Base-by-base conservation (phyloP, 1,140 invertebrate species). In the Bombyx mori region DNA sequence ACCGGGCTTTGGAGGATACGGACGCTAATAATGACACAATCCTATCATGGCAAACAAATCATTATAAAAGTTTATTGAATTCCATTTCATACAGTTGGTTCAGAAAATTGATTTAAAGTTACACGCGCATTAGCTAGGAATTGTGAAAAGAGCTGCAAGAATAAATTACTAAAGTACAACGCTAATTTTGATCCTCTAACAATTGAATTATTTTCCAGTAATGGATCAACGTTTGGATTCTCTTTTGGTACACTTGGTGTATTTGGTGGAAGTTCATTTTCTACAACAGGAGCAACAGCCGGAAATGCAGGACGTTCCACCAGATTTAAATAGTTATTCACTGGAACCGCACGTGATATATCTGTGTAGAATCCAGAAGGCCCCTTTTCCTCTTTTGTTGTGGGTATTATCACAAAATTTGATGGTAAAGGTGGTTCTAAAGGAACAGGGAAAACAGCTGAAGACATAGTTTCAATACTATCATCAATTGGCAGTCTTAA, bases 141-240 rank as follows among this genome's bases (percentile, higher is more conserved):
- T 47, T 63, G 61, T 7, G 63, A 56, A 55, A 72, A 48, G 3
- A 72, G 42, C 55, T 67, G 54, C 12, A 69, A 52, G 8, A 72
- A 54, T 42, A 68, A 46, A n/a, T 66, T 66, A 6, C 70, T 61
- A 49, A 69, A 65, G 22, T 65, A 58, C 5, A 64, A 57, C 6
- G 59, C 65, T 22, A 71, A 18, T 44, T 52, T 59, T 7, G 63
- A 64, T 45, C 57, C 57, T 51, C 51, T 51, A 1, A 60, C 54
- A n/a, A 63, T 42, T 12, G 54, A 12, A 50, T 46, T 59, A 10
- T 59, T 42, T 9, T 60, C 52, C 4, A 54, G 3, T 18, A 12
- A 7, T n/a, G 51, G 42, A 10, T 48, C 50, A 6, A 51, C 50
- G n/a, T 22, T 22, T 4, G 50, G 50, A 35, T 8, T 51, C 10